Evolutionary conservation across 2,888 invertebrate species (phyloP).

Genomic region (Phalera bucephala): DNA sequence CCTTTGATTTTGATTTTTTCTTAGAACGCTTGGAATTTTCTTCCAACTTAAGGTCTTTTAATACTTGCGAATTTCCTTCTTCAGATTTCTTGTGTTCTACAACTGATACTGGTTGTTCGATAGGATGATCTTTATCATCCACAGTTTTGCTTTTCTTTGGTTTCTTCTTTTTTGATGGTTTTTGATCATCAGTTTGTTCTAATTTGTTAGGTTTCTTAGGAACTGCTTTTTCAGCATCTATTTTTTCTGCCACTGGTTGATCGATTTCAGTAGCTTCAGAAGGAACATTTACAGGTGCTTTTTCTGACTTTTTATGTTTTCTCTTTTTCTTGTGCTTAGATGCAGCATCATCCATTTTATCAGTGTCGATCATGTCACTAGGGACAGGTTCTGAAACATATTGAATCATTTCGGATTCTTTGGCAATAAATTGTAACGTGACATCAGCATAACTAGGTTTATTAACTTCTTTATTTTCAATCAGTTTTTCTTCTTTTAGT

Average conservation of each 20-base stretch:
- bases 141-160: constrained; percentile 21
- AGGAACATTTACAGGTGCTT: constrained; percentile 26
- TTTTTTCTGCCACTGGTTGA: constrained; percentile 23
- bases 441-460: constrained; percentile 9
- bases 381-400: neutral
- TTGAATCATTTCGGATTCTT: constrained; percentile 9
- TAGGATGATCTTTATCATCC: constrained; percentile 10
- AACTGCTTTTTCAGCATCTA: constrained; percentile 30
- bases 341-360: constrained; percentile 10
- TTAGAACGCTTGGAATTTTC: constrained; percentile 24
- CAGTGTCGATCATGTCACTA: neutral
- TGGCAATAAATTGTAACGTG: constrained; percentile 6
- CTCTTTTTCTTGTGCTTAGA: constrained; percentile 50
- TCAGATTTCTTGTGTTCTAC: constrained; percentile 9
- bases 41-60: constrained; percentile 4
- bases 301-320: constrained; percentile 47
- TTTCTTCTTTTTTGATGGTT: constrained; percentile 27
- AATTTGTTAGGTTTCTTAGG: constrained; percentile 30
- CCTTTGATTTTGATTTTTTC: constrained; percentile 37
- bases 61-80: constrained; percentile 5
- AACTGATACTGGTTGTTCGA: constrained; percentile 2
- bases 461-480: constrained; percentile 7
- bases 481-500: constrained; percentile 1
- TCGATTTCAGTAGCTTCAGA: constrained; percentile 28
- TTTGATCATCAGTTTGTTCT: constrained; percentile 40